A percentile compares a stretch with the other conserved stretches of the same genome.
These are phyloP conservation scores for Hozukius guyotensis DNA, from an alignment of 2,797 vertebrate genomes.

Conservation along the genomic window DNA sequence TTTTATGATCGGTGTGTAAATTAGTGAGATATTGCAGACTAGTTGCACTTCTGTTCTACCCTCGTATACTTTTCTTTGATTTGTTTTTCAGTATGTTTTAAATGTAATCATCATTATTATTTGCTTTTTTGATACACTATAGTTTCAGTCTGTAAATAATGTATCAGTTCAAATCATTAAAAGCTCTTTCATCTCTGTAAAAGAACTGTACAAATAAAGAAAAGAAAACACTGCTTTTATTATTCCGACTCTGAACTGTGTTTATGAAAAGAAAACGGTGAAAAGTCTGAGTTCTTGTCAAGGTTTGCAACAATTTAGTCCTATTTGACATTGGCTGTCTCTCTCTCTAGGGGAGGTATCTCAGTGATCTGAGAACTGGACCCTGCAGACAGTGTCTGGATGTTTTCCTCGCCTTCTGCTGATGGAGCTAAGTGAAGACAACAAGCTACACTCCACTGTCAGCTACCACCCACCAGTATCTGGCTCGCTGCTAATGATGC, in stretches of 20 bases:
- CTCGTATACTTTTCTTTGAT: neutral
- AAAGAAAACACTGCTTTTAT: neutral
- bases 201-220: neutral
- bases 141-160: neutral
- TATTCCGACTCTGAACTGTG: neutral
- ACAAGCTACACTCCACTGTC: conserved; percentile 55
- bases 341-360: conserved; percentile 42
- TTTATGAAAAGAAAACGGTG: conserved; percentile 3
- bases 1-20: neutral
- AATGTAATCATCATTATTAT: neutral
- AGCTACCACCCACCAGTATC: conserved; percentile 51
- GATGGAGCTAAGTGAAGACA: conserved; percentile 70
- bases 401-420: conserved; percentile 53
- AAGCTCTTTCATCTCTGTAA: neutral
- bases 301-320: conserved; percentile 40
- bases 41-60: neutral
- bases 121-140: neutral
- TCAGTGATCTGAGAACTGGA: conserved; percentile 53
- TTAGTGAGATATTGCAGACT: neutral
- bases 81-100: neutral
- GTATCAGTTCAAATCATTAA: neutral
- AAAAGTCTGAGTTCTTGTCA: conserved; percentile 16
- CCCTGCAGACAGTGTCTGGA: conserved; percentile 32
- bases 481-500: conserved; percentile 58
- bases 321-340: conserved; percentile 48